Base-by-base conservation (phyloP, 2,888 invertebrate genomes). In the Campoplex capitator region DNA sequence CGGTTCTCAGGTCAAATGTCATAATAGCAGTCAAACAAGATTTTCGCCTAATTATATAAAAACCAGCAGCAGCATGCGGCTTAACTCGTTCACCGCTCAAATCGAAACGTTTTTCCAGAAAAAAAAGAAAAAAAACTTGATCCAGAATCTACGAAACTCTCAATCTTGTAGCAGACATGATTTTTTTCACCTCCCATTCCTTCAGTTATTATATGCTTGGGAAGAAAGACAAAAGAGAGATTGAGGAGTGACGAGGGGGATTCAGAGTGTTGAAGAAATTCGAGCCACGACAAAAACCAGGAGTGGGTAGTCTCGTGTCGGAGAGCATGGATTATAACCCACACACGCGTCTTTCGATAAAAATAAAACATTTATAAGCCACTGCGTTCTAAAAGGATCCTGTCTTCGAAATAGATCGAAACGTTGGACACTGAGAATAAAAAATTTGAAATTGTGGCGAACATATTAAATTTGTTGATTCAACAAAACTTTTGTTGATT, bases 31-130 rank as follows among this genome's bases (percentile, higher is more conserved):
- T 38, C 80, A 68, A 23, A 45, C 87, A 85, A 91, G 93, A 93
- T 93, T 91, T 90, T 90, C 83, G 89, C 85, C 90, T 89, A 89
- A 90, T 90, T 93, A 93, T 93, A 38, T 38, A 6, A 93, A 92
- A 83, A 23, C 23, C 23, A 23, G 89, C 85, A 83, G 86, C 42
- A 28, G 45, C 28, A 28, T 23, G 23, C 2, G 23, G 28, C 18
- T 71, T 3, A 71, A 71, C 48, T 48, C 48, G 28, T 48, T 23
- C 16, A 32, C 2, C 51, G 32, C 23, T 35, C 11, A 4, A 18
- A 51, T 32, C 18, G 23, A 32, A 7, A 51, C 48, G 28, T 71
- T 32, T 23, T 48, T 35, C 11, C 32, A 32, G 51, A 51, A 71
- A 38, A 51, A 71, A 23, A 23, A 23, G 0, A 23, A 23, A 23